phyloP scores from a whole-genome alignment of 2,113 vertebrate genomes.

The Oncorhynchus nerka region DNA sequence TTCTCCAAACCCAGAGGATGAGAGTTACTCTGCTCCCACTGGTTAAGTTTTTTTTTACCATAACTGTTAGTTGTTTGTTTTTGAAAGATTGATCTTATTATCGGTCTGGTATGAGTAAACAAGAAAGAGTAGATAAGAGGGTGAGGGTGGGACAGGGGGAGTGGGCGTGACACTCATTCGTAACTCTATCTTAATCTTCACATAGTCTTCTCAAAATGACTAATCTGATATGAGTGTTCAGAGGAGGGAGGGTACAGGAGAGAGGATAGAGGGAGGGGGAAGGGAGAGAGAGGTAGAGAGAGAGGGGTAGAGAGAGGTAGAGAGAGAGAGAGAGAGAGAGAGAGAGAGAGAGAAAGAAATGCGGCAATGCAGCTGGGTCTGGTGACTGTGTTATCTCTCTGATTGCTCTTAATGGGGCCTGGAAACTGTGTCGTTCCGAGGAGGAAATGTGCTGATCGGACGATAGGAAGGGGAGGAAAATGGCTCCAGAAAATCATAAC shows the following conservation, averaged over 20 bases:
- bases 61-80: neutral
- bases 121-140: neutral
- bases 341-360: neutral
- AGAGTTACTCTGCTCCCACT: neutral
- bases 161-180: neutral
- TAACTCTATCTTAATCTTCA: neutral
- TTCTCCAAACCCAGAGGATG: neutral
- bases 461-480: slow-evolving; percentile 42
- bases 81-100: neutral
- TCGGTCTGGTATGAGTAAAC: neutral
- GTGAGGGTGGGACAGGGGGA: neutral
- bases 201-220: neutral
- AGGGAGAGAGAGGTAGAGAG: neutral
- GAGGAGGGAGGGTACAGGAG: neutral
- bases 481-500: slow-evolving; percentile 16
- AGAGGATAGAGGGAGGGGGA: neutral
- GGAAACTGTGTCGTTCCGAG: slow-evolving; percentile 46
- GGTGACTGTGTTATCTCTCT: slow-evolving; percentile 36
- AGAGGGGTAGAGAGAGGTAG: neutral
- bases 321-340: neutral
- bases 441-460: slow-evolving; percentile 49
- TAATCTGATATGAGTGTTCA: neutral
- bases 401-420: slow-evolving; percentile 40
- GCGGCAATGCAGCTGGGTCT: neutral
- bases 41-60: neutral